phyloP scores from a whole-genome alignment of 2,888 invertebrate genomes.

The Lycophotia porphyrea region DNA sequence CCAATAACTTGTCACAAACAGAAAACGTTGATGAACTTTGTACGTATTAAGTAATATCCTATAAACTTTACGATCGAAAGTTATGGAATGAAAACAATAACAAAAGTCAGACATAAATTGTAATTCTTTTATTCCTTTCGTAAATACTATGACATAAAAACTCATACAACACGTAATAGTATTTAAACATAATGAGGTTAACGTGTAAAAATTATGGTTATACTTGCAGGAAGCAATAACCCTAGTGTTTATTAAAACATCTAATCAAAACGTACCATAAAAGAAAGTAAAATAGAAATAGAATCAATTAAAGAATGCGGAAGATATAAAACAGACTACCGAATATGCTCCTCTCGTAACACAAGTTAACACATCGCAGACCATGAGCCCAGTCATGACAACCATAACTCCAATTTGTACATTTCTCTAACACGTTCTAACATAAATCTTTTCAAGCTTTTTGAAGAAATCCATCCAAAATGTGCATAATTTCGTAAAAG shows the following conservation, averaged over 20 bases:
- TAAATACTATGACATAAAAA: constrained; percentile 35
- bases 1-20: constrained; percentile 6
- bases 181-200: constrained; percentile 62
- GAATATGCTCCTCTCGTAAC: constrained; percentile 64
- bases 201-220: constrained; percentile 61
- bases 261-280: constrained; percentile 75
- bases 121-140: constrained; percentile 19
- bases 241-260: constrained; percentile 70
- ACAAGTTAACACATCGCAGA: constrained; percentile 73
- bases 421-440: constrained; percentile 42
- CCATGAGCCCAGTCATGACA: constrained; percentile 55
- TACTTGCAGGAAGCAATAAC: constrained; percentile 77
- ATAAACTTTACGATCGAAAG: constrained; percentile 20
- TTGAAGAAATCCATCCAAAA: constrained; percentile 65
- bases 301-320: constrained; percentile 83
- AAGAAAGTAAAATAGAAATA: constrained; percentile 81
- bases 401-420: constrained; percentile 61
- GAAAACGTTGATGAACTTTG: neutral
- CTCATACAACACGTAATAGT: constrained; percentile 41
- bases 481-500: constrained; percentile 57
- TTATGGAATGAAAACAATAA: constrained; percentile 19
- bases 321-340: constrained; percentile 82
- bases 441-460: constrained; percentile 64
- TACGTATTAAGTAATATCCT: neutral
- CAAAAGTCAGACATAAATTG: constrained; percentile 1